A percentile compares a stretch with the other conserved stretches of the same genome.
Conservation (phyloP, 2,113 vertebrate species). For the Thamnophis sirtalis region DNA sequence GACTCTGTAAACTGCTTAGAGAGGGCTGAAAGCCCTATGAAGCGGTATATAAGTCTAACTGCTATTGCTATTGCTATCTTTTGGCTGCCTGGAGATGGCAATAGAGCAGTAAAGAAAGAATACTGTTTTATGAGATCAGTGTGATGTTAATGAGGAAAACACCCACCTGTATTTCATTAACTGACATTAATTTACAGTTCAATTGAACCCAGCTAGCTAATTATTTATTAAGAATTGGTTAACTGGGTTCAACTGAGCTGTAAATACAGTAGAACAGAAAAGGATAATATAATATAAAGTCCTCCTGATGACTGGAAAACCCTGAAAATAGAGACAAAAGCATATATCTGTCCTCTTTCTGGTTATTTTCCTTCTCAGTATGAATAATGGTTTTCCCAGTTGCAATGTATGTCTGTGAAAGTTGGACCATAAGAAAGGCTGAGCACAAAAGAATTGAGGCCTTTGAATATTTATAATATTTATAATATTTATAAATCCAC, state of each 20-base stretch:
- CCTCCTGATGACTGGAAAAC: background rate
- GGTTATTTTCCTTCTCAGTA: background rate
- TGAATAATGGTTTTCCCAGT: background rate
- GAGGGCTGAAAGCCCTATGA: too few relatives aligned
- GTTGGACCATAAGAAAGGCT: too few relatives aligned
- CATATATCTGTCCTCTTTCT: background rate
- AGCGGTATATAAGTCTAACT: too few relatives aligned
- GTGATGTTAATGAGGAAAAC: background rate
- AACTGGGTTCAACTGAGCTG: background rate
- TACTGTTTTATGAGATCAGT: background rate
- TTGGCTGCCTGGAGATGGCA: slow-evolving; percentile 60
- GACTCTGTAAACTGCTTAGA: too few relatives aligned
- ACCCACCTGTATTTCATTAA: rapidly evolving
- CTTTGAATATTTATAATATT: too few relatives aligned
- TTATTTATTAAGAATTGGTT: background rate
- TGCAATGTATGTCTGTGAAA: too few relatives aligned
- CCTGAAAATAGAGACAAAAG: background rate
- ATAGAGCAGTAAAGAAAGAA: slow-evolving; percentile 44
- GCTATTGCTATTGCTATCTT: too few relatives aligned
- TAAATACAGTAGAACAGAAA: background rate
- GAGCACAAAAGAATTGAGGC: too few relatives aligned
- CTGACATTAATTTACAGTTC: background rate
- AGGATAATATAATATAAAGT: background rate
- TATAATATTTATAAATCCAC: too few relatives aligned
- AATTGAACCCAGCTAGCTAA: background rate